phyloP scores from a whole-genome alignment of 2,888 invertebrate genomes.

The Sicus ferrugineus region DNA sequence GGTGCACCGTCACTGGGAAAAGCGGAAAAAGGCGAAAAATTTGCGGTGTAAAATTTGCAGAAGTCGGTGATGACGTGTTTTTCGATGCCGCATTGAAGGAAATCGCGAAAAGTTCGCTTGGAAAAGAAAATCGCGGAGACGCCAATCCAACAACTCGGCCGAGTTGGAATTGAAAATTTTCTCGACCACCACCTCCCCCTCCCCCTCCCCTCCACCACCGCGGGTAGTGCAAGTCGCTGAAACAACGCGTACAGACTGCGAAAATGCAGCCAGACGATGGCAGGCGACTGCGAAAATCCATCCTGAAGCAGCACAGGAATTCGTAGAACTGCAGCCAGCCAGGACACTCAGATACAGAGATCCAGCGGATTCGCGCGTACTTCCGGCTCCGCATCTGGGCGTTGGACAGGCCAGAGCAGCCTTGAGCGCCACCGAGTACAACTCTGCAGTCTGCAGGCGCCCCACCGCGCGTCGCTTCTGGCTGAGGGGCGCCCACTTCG shows the following conservation, averaged over 20 bases:
- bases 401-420: constrained; percentile 39
- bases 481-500: too few relatives aligned
- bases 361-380: constrained; percentile 14
- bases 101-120: too few relatives aligned
- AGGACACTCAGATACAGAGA: neutral
- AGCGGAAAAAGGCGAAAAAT: neutral
- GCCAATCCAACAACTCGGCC: neutral
- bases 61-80: too few relatives aligned
- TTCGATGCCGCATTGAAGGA: too few relatives aligned
- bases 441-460: neutral
- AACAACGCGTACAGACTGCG: constrained; percentile 42
- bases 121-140: constrained; percentile 10
- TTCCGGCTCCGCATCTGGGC: constrained; percentile 44
- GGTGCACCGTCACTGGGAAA: neutral
- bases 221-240: constrained; percentile 30
- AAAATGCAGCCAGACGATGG: constrained; percentile 24
- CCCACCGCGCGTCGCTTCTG: too few relatives aligned
- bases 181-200: too few relatives aligned
- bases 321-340: neutral
- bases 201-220: too few relatives aligned
- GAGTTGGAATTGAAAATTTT: constrained; percentile 16
- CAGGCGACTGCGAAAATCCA: neutral
- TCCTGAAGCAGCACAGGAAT: neutral
- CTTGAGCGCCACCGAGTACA: neutral
- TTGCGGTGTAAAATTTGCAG: neutral